These are phyloP conservation scores for Poeciliopsis gracilis DNA, from an alignment of 2,797 vertebrate species.

Conservation along the genomic window DNA sequence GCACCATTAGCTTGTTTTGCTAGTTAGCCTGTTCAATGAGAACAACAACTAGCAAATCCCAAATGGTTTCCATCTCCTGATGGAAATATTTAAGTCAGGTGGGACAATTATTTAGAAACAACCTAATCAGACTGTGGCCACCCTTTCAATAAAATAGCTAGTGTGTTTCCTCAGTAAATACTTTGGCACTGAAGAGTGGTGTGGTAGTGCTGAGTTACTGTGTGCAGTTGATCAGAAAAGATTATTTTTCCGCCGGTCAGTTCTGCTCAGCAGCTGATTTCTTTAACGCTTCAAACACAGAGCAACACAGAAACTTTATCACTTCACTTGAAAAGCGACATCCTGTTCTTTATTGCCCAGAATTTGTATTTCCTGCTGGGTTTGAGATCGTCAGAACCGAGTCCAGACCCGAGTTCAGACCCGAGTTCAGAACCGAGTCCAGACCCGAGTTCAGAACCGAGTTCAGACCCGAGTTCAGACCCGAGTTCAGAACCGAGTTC, in stretches of 20 bases:
- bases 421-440: no score
- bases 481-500: no score
- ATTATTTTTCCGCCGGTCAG: no score
- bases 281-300: neutral
- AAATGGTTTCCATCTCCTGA: neutral
- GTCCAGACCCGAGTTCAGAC: no score
- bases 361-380: no score
- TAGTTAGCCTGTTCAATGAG: neutral
- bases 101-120: neutral
- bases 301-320: neutral
- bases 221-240: no score
- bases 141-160: neutral
- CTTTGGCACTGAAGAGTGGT: no score
- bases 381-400: no score
- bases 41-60: neutral
- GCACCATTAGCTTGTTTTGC: neutral
- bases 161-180: no score
- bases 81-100: neutral
- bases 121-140: neutral
- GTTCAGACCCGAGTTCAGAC: no score
- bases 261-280: neutral
- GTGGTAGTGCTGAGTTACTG: no score
- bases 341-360: neutral
- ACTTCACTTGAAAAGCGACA: neutral
- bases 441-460: no score